These are phyloP conservation scores for Plebejus melissa DNA, from an alignment of 2,888 invertebrate species.

Conservation along the genomic window DNA sequence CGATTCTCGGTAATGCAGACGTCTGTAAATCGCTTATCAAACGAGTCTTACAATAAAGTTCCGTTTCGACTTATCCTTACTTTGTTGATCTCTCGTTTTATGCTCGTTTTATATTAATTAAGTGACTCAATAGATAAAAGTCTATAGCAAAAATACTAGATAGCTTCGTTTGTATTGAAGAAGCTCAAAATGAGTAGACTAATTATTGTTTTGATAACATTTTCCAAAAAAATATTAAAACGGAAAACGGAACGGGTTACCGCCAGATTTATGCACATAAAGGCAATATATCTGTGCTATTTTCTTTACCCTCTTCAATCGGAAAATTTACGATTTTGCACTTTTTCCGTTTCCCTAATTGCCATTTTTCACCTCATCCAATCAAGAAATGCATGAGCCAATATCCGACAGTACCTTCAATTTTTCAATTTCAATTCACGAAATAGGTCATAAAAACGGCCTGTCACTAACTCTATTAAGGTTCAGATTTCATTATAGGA, in stretches of 20 bases:
- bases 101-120: not conserved
- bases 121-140: not conserved
- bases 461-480: not conserved
- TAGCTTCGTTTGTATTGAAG: not conserved
- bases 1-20: not conserved
- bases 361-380: not conserved
- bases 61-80: not conserved
- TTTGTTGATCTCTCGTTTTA: not conserved
- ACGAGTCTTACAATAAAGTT: not conserved
- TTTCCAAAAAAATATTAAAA: not conserved
- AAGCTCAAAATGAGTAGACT: not conserved
- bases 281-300: not conserved
- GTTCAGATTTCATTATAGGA: not conserved
- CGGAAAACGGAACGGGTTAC: not conserved
- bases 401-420: not conserved
- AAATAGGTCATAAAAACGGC: constrained; percentile 9
- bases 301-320: not conserved
- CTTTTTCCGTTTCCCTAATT: not conserved
- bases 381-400: constrained; percentile 13
- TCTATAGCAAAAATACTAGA: not conserved
- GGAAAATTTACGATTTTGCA: not conserved
- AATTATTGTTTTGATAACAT: not conserved
- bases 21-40: not conserved
- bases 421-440: constrained; percentile 9
- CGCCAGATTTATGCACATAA: not conserved